Conservation (phyloP, 2,888 invertebrate species). For the Synanthedon andrenaeformis region DNA sequence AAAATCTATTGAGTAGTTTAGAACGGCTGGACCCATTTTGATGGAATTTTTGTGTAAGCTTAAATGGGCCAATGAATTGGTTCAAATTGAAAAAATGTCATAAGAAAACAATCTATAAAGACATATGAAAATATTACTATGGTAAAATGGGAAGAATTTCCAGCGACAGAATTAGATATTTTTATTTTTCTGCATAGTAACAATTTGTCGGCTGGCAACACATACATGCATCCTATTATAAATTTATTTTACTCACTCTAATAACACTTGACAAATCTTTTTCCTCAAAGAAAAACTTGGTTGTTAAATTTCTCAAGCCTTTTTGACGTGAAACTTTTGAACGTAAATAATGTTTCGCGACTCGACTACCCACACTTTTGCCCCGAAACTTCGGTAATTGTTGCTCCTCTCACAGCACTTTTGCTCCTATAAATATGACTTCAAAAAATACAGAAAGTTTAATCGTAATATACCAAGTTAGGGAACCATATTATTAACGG, state of each 20-base stretch:
- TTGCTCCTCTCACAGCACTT: constrained; percentile 7
- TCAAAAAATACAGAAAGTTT: background rate
- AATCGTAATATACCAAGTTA: background rate
- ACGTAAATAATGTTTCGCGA: constrained; percentile 42
- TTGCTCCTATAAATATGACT: background rate
- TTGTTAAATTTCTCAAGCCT: constrained; percentile 2
- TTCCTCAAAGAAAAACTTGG: constrained; percentile 2
- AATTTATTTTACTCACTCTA: background rate
- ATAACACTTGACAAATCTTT: background rate
- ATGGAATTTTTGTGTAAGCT: too few relatives aligned
- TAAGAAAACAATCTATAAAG: too few relatives aligned
- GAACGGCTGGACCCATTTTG: too few relatives aligned
- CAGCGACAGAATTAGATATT: too few relatives aligned
- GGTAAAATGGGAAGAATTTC: too few relatives aligned
- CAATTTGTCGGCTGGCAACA: too few relatives aligned
- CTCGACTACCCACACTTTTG: constrained; percentile 20
- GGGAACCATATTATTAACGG: background rate
- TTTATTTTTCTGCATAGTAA: too few relatives aligned
- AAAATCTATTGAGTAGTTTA: too few relatives aligned
- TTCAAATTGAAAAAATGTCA: too few relatives aligned
- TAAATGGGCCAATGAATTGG: too few relatives aligned
- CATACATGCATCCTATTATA: too few relatives aligned
- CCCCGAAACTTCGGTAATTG: constrained; percentile 21
- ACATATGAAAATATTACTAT: too few relatives aligned
- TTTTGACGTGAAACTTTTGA: constrained; percentile 28